phyloP scores from a whole-genome alignment of 2,113 vertebrate genomes.

The Myotis yumanensis region DNA sequence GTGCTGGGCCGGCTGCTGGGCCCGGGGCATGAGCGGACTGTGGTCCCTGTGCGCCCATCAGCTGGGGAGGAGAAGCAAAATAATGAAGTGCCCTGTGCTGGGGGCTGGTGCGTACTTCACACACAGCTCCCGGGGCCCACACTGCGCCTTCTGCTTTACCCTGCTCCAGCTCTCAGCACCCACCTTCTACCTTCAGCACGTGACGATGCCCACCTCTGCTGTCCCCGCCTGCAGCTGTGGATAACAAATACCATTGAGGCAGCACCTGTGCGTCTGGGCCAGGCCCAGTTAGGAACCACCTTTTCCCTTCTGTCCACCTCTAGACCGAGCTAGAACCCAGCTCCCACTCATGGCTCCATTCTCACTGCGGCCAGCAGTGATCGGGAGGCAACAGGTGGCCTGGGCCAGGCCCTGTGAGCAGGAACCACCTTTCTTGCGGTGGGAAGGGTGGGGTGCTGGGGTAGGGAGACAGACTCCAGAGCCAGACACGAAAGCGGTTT shows the following conservation, averaged over 20 bases:
- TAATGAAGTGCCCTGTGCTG: neutral
- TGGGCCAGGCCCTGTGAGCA: neutral
- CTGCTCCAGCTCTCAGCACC: neutral
- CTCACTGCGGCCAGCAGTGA: neutral
- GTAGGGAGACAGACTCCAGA: neutral
- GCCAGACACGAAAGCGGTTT: neutral
- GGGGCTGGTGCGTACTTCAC: neutral
- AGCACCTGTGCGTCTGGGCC: neutral
- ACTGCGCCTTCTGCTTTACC: neutral
- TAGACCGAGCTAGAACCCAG: neutral
- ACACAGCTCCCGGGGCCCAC: rapidly evolving
- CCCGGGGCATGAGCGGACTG: neutral
- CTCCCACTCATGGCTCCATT: neutral
- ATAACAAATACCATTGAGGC: rapidly evolving
- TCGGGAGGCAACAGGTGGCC: neutral
- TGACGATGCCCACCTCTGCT: neutral
- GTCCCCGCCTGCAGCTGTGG: neutral
- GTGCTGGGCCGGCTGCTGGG: neutral
- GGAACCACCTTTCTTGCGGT: neutral
- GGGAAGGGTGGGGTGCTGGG: neutral
- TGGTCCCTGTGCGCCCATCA: neutral
- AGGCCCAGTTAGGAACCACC: neutral
- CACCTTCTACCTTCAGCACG: neutral
- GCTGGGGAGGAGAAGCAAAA: neutral
- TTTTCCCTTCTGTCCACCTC: neutral